A percentile compares a stretch with the other conserved stretches of the same genome.
Evolutionary conservation across 2,797 vertebrate genomes (phyloP).

Genomic region (Cottoperca gobio): DNA sequence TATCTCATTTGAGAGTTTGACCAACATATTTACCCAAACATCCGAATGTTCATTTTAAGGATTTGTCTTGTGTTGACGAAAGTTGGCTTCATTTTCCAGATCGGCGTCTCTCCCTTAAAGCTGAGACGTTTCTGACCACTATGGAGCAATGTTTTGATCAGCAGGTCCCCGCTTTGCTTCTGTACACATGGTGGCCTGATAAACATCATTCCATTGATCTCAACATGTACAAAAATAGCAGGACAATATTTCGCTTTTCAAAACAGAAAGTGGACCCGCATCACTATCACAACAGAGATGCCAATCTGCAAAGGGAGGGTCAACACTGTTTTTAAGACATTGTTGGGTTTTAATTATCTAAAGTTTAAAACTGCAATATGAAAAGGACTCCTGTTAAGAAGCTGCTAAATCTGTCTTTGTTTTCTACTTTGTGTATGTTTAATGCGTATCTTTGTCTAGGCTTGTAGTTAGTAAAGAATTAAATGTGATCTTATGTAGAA

Average conservation of each 20-base stretch:
- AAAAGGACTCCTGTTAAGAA: too few species aligned
- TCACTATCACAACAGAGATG: too few species aligned
- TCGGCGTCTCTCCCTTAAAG: too few species aligned
- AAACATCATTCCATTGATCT: too few species aligned
- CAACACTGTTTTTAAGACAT: too few species aligned
- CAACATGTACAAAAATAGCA: neutral
- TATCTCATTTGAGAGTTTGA: neutral
- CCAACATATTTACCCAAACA: neutral
- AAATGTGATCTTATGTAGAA: neutral
- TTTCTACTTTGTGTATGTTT: too few species aligned
- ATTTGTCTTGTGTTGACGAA: neutral
- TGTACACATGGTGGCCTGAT: too few species aligned
- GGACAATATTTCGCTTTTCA: neutral
- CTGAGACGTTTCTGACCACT: neutral
- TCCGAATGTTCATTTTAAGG: neutral
- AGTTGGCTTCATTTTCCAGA: neutral
- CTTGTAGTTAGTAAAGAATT: neutral
- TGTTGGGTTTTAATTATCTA: too few species aligned
- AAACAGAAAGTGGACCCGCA: neutral
- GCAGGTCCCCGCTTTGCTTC: too few species aligned
- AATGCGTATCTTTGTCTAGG: neutral
- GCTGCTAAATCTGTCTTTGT: too few species aligned
- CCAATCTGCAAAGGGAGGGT: too few species aligned
- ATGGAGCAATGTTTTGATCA: neutral
- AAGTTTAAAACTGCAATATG: too few species aligned